Base-by-base conservation (phyloP, 2,797 vertebrate genomes). In the Chloroceryle amazona region DNA sequence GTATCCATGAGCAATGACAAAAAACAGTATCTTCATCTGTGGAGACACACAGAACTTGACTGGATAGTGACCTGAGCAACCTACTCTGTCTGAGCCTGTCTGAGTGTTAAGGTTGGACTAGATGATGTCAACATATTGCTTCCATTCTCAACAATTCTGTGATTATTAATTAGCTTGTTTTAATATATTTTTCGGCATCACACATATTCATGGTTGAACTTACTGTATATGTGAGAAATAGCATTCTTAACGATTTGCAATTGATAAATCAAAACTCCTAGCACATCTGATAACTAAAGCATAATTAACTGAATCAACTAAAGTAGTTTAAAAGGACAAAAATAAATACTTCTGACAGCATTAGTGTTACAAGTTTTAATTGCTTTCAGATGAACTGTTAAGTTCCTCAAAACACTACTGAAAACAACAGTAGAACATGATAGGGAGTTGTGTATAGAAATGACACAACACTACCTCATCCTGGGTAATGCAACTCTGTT, bases 211-310 rank as follows among this genome's bases (percentile, higher is more conserved):
- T 15, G 46, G 7, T 17, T 60, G 10, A 39, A 60, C 4, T 55
- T 55, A 26, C 2, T 31, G 1, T 3, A 1, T 29, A 19, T 18
- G 5, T 67, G 8, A 83, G 39, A 51, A 71, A 75, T 9, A 18
- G 0, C 5, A 28, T 54, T 83, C 42, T 58, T 54, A 49, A 49
- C 0, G 0, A 46, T 41, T 28, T 9, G 10, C 51, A 78, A 58
- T 16, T 9, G 16, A 33, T 39, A 42, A 60, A 35, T 61, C 19
- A 73, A 61, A 81, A 13, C 8, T 63, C 6, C 58, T 35, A 51
- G 18, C 7, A 20, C 14, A 51, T 58, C 21, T 54, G 10, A 31
- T 87, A 89, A 39, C 2, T 26, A 39, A 91, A 76, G 1, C 9
- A 47, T n/a, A 39, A 62, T 65, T 42, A 63, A 60, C 25, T n/a